Evolutionary conservation across 1,140 invertebrate genomes (phyloP), one percentile per base, ranked within the genome.

Genomic region (Mamestra configurata): DNA sequence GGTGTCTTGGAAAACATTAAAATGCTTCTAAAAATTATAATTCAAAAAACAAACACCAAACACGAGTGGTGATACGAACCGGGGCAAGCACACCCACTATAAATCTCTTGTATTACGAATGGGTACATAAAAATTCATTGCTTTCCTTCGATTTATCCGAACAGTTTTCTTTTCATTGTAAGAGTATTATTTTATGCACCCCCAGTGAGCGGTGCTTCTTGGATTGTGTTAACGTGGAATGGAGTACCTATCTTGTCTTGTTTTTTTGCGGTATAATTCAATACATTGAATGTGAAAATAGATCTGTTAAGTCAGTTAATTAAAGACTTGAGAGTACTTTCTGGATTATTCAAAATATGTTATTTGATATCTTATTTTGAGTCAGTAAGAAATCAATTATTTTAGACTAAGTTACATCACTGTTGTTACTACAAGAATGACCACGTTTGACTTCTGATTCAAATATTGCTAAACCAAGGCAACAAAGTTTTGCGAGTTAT

Each of bases 131-230:
- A 85, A 85, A 83, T 85, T 85, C 72, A 85, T 84, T 70, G 84
- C 64, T 82, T 79, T 79, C 82, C 68, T 81, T 83, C 84, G 79
- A 85, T 83, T 83, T 79, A 79, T 80, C 68, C 53, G 49, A 59
- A 61, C 64, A 72, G 84, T 79, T 79, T 81, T 79, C 81, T 80
- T 85, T 83, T 83, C 82, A 85, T 85, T 84, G 76, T 49, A 27
- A 15, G 57, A 82, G 80, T 83, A 84, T 83, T 85, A 88, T 88
- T 88, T 85, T 85, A 87, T 88, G 82, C 86, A 82, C 80, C 85
- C 84, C 71, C 71, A 73, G 51, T 61, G 68, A 79, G 27, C 66
- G 68, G 24, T 72, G 37, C 11, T 11, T 5, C 55, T 43, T 49
- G 27, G 75, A 72, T 79, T 57, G 22, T 61, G 40, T 31, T 37